These are phyloP conservation scores for Cheilosia soror DNA, from an alignment of 2,888 invertebrate species.

Conservation along the genomic window DNA sequence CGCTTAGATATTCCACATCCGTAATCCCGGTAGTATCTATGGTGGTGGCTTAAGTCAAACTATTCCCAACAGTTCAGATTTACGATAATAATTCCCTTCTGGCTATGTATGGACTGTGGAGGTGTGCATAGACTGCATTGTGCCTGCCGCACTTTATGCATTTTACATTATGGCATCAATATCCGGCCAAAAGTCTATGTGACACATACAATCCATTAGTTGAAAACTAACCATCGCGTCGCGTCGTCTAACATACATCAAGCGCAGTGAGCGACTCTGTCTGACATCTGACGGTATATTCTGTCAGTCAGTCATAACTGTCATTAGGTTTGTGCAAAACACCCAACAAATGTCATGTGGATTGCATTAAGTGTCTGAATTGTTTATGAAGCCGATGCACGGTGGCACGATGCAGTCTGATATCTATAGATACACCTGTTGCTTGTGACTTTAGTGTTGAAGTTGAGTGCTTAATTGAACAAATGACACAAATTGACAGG, in stretches of 20 bases:
- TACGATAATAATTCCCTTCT: slow-evolving; percentile 16
- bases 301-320: slow-evolving; percentile 35
- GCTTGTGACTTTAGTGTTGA: slow-evolving; percentile 17
- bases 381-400: slow-evolving; percentile 40
- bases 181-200: slow-evolving; percentile 54
- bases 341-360: slow-evolving; percentile 22
- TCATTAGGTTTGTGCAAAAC: slow-evolving; percentile 16
- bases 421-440: slow-evolving; percentile 41
- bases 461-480: slow-evolving; percentile 43
- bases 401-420: neutral
- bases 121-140: slow-evolving; percentile 1
- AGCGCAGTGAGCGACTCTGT: slow-evolving; percentile 17
- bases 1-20: slow-evolving; percentile 67
- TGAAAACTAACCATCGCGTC: slow-evolving; percentile 22
- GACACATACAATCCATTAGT: slow-evolving; percentile 52
- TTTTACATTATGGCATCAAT: slow-evolving; percentile 58
- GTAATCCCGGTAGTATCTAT: slow-evolving; percentile 48
- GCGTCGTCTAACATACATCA: slow-evolving; percentile 11
- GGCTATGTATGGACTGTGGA: neutral
- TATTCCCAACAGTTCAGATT: slow-evolving; percentile 14
- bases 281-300: slow-evolving; percentile 54
- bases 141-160: slow-evolving; percentile 52
- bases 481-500: slow-evolving; percentile 15
- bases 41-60: slow-evolving; percentile 9
- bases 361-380: slow-evolving; percentile 38